phyloP scores from a whole-genome alignment of 2,888 invertebrate genomes.

The Unio pictorum region DNA sequence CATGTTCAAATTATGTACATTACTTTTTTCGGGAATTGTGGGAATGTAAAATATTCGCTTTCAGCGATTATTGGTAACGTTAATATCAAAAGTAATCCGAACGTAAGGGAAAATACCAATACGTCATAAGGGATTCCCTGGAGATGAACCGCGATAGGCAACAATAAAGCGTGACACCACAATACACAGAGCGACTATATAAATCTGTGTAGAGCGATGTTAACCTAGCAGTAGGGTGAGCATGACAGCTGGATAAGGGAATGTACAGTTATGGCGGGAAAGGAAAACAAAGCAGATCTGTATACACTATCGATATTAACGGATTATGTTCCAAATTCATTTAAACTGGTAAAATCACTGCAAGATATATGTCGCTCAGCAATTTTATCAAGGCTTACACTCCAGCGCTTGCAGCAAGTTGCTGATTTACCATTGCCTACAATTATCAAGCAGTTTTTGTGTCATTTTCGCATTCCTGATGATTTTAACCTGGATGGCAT shows the following conservation, averaged over 20 bases:
- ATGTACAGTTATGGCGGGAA: neutral
- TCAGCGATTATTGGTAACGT: conserved; percentile 4
- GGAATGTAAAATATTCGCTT: conserved; percentile 8
- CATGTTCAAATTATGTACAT: conserved; percentile 47
- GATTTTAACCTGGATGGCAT: conserved; percentile 60
- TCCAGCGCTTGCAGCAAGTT: conserved; percentile 48
- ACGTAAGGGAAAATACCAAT: conserved; percentile 20
- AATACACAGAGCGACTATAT: no score
- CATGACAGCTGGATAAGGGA: conserved; percentile 1
- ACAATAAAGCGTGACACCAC: no score
- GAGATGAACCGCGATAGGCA: neutral
- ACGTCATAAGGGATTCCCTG: conserved; percentile 37
- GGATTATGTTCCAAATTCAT: no score
- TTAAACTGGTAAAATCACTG: conserved; percentile 31
- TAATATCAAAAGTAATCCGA: conserved; percentile 17
- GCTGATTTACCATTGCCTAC: conserved; percentile 53
- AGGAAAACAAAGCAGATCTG: no score
- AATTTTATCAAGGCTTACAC: conserved; percentile 50
- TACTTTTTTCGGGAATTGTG: conserved; percentile 26
- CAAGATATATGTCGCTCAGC: conserved; percentile 55
- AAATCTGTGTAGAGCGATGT: no score
- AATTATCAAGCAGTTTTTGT: conserved; percentile 49
- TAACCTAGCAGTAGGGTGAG: conserved; percentile 1
- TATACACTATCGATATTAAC: no score
- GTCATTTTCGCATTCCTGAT: conserved; percentile 55